These are phyloP conservation scores for Metopia argyrocephala DNA, from an alignment of 2,888 invertebrate genomes.

Conservation along the genomic window DNA sequence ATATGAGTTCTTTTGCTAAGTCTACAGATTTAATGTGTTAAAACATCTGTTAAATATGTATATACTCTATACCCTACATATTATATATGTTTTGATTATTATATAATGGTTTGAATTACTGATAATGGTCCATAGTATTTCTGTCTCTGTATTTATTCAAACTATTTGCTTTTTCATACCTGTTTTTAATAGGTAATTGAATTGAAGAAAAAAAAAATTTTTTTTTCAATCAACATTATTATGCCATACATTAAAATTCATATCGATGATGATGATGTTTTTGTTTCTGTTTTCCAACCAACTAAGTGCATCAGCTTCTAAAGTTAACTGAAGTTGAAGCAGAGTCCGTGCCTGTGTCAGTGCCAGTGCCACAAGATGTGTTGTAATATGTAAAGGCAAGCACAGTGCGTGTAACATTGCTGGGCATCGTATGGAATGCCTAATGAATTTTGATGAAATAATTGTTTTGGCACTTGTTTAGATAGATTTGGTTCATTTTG, in stretches of 20 bases:
- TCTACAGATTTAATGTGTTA: too few species aligned
- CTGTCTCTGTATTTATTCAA: not conserved
- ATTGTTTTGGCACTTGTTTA: slow-evolving; percentile 52
- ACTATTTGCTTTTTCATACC: not conserved
- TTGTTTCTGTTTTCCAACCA: not conserved
- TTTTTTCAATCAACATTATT: not conserved
- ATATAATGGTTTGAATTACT: too few species aligned
- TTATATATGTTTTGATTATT: too few species aligned
- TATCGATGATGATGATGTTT: too few species aligned
- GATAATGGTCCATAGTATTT: not conserved
- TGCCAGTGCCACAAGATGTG: not conserved
- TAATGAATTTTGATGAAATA: slow-evolving; percentile 50
- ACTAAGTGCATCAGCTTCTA: not conserved
- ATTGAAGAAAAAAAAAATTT: not conserved
- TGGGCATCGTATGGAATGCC: slow-evolving; percentile 39
- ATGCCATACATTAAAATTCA: not conserved
- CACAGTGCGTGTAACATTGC: slow-evolving; percentile 7
- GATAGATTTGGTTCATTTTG: not conserved
- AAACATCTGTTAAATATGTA: too few species aligned
- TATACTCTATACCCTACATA: too few species aligned
- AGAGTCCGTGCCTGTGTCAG: too few species aligned
- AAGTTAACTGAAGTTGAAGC: too few species aligned
- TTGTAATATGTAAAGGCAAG: too few species aligned
- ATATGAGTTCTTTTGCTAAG: too few species aligned
- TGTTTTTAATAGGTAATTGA: not conserved